Evolutionary conservation across 2,113 vertebrate species (phyloP), one percentile per base, ranked within the genome.

Genomic region (Piaya cayana): DNA sequence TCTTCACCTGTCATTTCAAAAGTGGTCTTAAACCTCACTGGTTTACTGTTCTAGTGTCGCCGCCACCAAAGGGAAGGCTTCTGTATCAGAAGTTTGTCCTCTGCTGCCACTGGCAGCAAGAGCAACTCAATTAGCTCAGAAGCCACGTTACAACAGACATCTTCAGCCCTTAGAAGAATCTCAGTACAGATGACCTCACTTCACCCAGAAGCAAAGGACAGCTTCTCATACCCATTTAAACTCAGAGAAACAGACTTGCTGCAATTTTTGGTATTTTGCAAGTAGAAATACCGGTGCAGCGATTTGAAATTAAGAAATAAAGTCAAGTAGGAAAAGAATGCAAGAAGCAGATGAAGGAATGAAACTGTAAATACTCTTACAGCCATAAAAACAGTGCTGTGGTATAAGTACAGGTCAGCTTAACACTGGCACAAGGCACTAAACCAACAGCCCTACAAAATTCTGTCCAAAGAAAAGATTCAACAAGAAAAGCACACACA

Each of bases 41-140:
- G 47, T 93, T 49, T 87, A 65, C 53, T 59, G 75, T 45, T 75
- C 37, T 26, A 81, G 49, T n/a, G 32, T 3, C 62, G 68, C 9
- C 83, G 72, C 21, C 81, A 91, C 49, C 29, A 69, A 29, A 55
- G 82, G 63, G 37, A 58, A 93, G 29, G 69, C 7, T 93, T 81
- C 71, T 62, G 37, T 92, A 83, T 78, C 39, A 90, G 36, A 62
- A 92, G 45, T 60, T 58, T 86, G 75, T 90, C 64, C 79, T 88
- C 47, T 88, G 71, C 82, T 92, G 82, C 56, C 67, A 85, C 29
- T 90, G 93, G 79, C 85, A 91, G 87, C 89, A 92, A 79, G 50
- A 82, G 32, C 49, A 85, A 49, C 79, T 83, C 92, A 95, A 86
- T 95, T 95, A 93, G 79, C 91, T 93, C 55, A 90, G 70, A 82